Evolutionary conservation across 1,140 invertebrate species (phyloP), one percentile per base, ranked within the genome.

Genomic region (Listronotus bonariensis): DNA sequence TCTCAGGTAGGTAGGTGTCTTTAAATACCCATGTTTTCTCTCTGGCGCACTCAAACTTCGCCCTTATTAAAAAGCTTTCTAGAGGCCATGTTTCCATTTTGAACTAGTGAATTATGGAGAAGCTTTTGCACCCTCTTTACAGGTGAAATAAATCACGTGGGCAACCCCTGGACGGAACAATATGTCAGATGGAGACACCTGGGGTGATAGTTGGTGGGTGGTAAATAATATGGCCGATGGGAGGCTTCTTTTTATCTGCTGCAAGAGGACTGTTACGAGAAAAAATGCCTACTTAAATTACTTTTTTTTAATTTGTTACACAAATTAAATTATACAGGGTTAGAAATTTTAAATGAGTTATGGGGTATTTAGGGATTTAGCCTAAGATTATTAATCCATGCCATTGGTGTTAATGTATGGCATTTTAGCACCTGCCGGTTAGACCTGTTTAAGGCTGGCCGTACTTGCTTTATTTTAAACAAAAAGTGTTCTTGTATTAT

Each of bases 1-100:
- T 65, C 58, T 54, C 65, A 69, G 67, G 65, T 46, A 67, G 65
- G 65, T 66, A 72, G 68, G 65, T 67, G 59, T 71, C 59, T 65
- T 55, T 54, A 57, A 67, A 68, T 68, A 66, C 56, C 40, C 54
- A 63, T 61, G 59, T 61, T 51, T 53, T 48, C 31, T 32, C 9
- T 46, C n/a, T 42, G n/a, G 43, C 32, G 31, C 20, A 45, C 36
- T 40, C 55, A 55, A 64, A 60, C 61, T 41, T 15, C 7, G 51
- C 64, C 57, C 52, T 67, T 67, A 65, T 58, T 38, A 32, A 7
- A 10, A 31, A 1, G n/a, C 12, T 41, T 32, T 53, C 61, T 57
- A 42, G 40, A 26, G 41, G 36, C 41, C 38, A 51, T 52, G 48
- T 63, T 63, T 40, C 31, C 34, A 58, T 43, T 17, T 17, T 20